Evolutionary conservation across 2,797 vertebrate species (phyloP), one percentile per base, ranked within the genome.

Genomic region (Pipistrellus pygmaeus): DNA sequence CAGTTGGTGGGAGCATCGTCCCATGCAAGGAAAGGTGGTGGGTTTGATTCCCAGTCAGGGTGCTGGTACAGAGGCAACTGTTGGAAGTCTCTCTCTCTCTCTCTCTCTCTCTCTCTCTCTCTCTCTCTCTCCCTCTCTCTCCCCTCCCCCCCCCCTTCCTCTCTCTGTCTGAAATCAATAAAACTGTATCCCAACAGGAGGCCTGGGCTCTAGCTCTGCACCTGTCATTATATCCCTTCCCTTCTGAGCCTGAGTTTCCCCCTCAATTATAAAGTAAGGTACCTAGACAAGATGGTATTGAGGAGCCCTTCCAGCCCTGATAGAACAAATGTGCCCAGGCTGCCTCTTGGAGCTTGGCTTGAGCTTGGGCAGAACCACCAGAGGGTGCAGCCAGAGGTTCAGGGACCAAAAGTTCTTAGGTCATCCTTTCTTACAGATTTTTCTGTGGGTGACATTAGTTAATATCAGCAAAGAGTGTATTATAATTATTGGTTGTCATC

Each of bases 351-450:
- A 84, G 51, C n/a, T 51, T 72, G 25, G 27, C 41, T 0, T 51
- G 80, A 73, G n/a, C 10, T 14, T 85, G 32, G 48, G 75, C 75
- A 75, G 51, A 81, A 81, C 25, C 68, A 93, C 75, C 55, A 93
- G 86, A 80, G 86, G 75, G 60, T 1, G 5, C 55, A 53, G 17
- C 9, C 9, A 30, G 53, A 30, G 18, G 41, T 35, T 85, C 44
- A 30, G 23, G 78, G 14, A 46, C 25, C 6, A 30, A 76, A 64
- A 35, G 44, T 44, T 44, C 44, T 44, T 44, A 44, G 44, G 44
- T 44, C 44, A 44, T 88, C 30, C 57, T 57, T 69, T 91, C 68
- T 68, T 88, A 51, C 6, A 41, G 32, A 68, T 60, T 10, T 44
- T 82, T 60, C 44, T 82, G 35, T 60, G n/a, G 46, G 35, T 17